Percentiles rank a stretch among this genome's conserved stretches.
Conservation (phyloP, 2,888 invertebrate species). For the Melinaea menophilus region DNA sequence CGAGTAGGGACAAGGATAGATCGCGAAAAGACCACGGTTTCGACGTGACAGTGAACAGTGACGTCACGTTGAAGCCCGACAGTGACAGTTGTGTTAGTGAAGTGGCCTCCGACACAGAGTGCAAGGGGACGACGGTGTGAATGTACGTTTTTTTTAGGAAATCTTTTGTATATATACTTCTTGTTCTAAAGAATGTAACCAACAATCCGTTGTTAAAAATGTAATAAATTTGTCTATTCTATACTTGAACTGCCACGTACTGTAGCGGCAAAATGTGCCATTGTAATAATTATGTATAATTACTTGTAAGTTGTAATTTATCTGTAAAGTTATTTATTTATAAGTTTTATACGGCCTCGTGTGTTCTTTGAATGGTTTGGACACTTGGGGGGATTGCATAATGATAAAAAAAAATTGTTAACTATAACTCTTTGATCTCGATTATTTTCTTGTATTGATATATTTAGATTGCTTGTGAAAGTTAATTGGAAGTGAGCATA, state of each 20-base stretch:
- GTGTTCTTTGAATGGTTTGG: no score
- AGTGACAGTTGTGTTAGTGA: conserved; percentile 75
- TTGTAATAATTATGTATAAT: conserved; percentile 42
- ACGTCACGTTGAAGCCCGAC: conserved; percentile 67
- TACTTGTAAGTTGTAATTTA: conserved; percentile 38
- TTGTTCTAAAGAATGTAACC: conserved; percentile 19
- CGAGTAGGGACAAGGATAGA: conserved; percentile 65
- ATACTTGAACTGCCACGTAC: conserved; percentile 16
- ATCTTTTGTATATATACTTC: conserved; percentile 16
- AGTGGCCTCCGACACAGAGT: conserved; percentile 60
- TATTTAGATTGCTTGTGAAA: background rate
- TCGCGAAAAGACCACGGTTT: conserved; percentile 50
- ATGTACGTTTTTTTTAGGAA: background rate
- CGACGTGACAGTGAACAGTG: conserved; percentile 66
- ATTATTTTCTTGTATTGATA: conserved; percentile 16
- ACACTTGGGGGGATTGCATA: no score
- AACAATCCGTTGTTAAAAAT: background rate
- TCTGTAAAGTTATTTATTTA: conserved; percentile 36
- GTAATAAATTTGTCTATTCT: conserved; percentile 8
- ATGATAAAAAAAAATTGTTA: background rate
- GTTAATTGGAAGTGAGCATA: background rate
- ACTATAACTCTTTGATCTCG: conserved; percentile 14
- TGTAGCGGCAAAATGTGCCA: conserved; percentile 33
- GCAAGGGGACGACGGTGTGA: conserved; percentile 64
- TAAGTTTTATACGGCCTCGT: conserved; percentile 20